Evolutionary conservation across 2,888 invertebrate species (phyloP).

Genomic region (Drosophila acutilabella): DNA sequence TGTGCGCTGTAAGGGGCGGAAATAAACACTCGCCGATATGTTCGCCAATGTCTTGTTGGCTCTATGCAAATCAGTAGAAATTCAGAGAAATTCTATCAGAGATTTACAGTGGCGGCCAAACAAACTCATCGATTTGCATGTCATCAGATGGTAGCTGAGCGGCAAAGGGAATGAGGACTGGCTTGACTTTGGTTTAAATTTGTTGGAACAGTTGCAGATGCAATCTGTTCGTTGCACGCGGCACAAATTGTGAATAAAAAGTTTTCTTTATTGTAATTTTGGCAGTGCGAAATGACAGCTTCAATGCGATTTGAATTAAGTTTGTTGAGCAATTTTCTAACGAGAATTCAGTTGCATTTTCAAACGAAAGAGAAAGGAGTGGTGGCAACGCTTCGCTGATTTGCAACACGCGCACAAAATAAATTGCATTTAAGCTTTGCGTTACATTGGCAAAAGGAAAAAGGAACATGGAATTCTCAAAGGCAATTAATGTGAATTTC

Average conservation of each 20-base stretch:
- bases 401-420: slow-evolving; percentile 21
- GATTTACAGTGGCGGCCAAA: slow-evolving; percentile 37
- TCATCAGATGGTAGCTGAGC: background rate
- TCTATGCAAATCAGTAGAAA: slow-evolving; percentile 67
- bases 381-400: slow-evolving; percentile 20
- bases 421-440: slow-evolving; percentile 37
- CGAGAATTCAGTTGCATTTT: slow-evolving; percentile 2
- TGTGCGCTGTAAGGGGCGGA: slow-evolving; percentile 33
- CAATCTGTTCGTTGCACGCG: slow-evolving; percentile 19
- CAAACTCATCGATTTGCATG: slow-evolving; percentile 48
- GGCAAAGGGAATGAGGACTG: slow-evolving; percentile 5
- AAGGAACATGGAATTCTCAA: slow-evolving; percentile 45
- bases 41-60: slow-evolving; percentile 45
- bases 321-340: slow-evolving; percentile 8
- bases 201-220: slow-evolving; percentile 19
- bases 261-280: slow-evolving; percentile 22
- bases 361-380: slow-evolving; percentile 4
- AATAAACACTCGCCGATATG: slow-evolving; percentile 48
- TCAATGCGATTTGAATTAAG: slow-evolving; percentile 34
- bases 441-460: background rate
- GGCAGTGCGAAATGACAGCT: slow-evolving; percentile 42
- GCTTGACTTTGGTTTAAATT: slow-evolving; percentile 17
- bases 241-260: slow-evolving; percentile 7
- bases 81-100: slow-evolving; percentile 13
- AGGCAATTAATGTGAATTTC: slow-evolving; percentile 70